These are phyloP conservation scores for Clanis bilineata DNA, from an alignment of 2,888 invertebrate genomes.

Conservation along the genomic window DNA sequence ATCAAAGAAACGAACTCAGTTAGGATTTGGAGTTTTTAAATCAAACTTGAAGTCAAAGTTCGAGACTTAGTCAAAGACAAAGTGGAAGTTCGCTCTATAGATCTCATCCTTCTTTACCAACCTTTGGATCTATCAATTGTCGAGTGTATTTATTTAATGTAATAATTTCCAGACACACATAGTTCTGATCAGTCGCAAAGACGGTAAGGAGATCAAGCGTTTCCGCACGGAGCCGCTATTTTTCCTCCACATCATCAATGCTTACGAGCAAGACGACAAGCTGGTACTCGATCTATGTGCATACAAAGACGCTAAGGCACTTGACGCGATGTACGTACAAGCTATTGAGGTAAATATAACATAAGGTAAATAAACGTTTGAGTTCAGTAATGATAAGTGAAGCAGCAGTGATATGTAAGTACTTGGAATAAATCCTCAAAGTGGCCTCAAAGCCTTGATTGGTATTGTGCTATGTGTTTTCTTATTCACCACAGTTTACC, in stretches of 20 bases:
- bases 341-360: slow-evolving; percentile 86
- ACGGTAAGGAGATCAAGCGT: slow-evolving; percentile 76
- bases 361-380: background rate
- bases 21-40: no score
- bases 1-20: no score
- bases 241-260: slow-evolving; percentile 93
- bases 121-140: no score
- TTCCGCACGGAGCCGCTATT: slow-evolving; percentile 86
- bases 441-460: no score
- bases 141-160: no score
- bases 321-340: slow-evolving; percentile 93
- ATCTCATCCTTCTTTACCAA: no score
- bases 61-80: no score
- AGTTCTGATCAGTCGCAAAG: slow-evolving; percentile 83
- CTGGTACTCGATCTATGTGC: slow-evolving; percentile 91
- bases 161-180: slow-evolving; percentile 82
- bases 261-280: slow-evolving; percentile 86
- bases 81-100: no score
- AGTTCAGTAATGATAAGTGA: background rate
- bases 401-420: background rate
- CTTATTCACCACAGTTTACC: no score
- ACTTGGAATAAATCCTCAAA: background rate
- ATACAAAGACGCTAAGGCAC: slow-evolving; percentile 90
- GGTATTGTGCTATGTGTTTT: no score
- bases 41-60: no score